These are phyloP conservation scores for Aphrophora alni DNA, from an alignment of 2,888 invertebrate species.

Conservation along the genomic window DNA sequence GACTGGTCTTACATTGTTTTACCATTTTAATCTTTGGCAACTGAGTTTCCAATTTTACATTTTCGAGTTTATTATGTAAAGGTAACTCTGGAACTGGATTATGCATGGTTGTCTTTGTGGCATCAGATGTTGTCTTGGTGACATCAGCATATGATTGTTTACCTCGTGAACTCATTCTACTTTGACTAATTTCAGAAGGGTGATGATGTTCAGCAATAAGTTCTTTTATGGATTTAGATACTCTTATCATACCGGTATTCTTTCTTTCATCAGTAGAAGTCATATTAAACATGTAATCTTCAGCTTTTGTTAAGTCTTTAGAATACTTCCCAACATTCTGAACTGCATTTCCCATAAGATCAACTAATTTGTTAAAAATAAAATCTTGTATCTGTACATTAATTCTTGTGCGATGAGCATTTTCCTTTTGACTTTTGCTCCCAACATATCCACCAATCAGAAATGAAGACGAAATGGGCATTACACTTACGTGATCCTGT, in stretches of 20 bases:
- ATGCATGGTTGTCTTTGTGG: not conserved
- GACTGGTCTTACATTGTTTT: not conserved
- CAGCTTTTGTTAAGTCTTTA: not conserved
- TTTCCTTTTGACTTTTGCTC: constrained; percentile 41
- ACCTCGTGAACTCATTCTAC: not conserved
- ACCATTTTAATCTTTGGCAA: not conserved
- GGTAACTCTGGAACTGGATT: not conserved
- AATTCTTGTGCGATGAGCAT: constrained; percentile 1
- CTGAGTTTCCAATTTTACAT: not conserved
- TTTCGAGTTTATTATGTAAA: not conserved
- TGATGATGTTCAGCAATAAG: not conserved
- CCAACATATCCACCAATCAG: constrained; percentile 46
- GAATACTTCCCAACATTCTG: not conserved
- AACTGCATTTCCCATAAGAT: constrained; percentile 22
- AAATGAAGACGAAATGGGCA: constrained; percentile 27
- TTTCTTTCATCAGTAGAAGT: not conserved
- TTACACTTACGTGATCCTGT: not conserved
- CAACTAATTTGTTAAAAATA: constrained; percentile 10
- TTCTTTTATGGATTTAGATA: not conserved
- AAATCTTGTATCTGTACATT: constrained; percentile 1
- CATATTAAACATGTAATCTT: not conserved
- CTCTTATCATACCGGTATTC: not conserved
- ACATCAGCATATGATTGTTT: constrained; percentile 42
- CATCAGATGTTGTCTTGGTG: constrained; percentile 14
- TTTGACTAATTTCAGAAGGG: not conserved